phyloP scores from a whole-genome alignment of 2,888 invertebrate genomes.

The Caenorhabditis wallacei region DNA sequence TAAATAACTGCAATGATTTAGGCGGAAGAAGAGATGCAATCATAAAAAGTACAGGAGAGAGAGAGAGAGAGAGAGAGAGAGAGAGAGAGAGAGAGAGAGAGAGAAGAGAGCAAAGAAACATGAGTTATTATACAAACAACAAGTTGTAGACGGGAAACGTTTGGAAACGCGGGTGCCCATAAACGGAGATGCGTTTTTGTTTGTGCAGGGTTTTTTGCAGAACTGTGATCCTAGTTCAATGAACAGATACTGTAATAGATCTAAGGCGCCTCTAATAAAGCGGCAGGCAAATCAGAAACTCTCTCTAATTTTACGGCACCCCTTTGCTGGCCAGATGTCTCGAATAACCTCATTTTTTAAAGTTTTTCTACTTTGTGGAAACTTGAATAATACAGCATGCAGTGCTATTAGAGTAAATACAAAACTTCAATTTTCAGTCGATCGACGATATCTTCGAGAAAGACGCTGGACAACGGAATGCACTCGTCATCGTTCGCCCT shows the following conservation, averaged over 20 bases:
- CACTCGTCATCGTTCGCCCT: conserved; percentile 54
- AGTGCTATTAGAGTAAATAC: no score
- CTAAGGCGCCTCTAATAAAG: no score
- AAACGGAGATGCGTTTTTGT: conserved; percentile 3
- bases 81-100: conserved; percentile 26
- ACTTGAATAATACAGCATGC: no score
- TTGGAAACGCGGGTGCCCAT: conserved; percentile 34
- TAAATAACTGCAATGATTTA: conserved; percentile 8
- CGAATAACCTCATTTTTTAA: no score
- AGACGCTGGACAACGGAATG: conserved; percentile 43
- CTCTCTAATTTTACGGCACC: no score
- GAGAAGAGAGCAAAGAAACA: conserved; percentile 47
- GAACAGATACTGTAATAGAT: background rate
- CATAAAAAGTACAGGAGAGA: conserved; percentile 12
- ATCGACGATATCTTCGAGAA: conserved; percentile 53
- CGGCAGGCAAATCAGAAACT: no score
- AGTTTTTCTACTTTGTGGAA: no score
- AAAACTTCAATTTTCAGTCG: conserved; percentile 45
- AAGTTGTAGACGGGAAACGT: conserved; percentile 3
- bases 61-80: no score
- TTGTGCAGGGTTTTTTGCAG: background rate
- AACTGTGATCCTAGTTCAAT: background rate
- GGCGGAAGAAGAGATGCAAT: conserved; percentile 19
- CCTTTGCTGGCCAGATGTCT: no score
- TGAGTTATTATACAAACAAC: conserved; percentile 62